Conservation (phyloP, 2,797 vertebrate genomes). For the Poeciliopsis turneri region DNA sequence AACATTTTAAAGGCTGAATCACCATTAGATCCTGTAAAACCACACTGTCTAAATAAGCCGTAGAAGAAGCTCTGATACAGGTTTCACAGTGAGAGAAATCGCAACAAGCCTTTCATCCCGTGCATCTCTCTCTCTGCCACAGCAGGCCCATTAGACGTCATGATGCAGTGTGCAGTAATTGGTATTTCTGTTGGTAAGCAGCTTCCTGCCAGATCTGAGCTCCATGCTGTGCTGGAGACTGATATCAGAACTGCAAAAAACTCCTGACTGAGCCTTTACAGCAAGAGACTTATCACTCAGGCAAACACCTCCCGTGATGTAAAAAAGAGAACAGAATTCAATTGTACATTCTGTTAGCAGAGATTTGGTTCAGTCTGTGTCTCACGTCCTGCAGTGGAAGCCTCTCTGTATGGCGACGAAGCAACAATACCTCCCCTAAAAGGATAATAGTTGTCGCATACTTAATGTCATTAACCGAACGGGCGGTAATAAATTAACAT, state of each 20-base stretch:
- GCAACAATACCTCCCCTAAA: conserved; percentile 14
- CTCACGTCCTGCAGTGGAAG: neutral
- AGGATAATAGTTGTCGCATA: conserved; percentile 21
- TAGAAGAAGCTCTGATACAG: conserved; percentile 31
- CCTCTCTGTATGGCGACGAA: conserved; percentile 12
- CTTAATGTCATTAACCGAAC: conserved; percentile 31
- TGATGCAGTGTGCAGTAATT: conserved; percentile 70
- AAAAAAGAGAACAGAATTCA: conserved; percentile 23
- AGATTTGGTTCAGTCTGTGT: conserved; percentile 19
- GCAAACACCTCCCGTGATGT: conserved; percentile 42
- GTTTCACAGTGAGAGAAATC: conserved; percentile 41
- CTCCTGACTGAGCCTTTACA: conserved; percentile 53
- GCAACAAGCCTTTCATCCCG: conserved; percentile 57
- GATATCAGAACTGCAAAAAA: conserved; percentile 50
- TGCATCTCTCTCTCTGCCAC: conserved; percentile 49
- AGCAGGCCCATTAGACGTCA: conserved; percentile 68
- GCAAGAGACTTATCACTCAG: conserved; percentile 37
- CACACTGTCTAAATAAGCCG: conserved; percentile 30
- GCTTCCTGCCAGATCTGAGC: conserved; percentile 58
- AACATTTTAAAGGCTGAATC: conserved; percentile 19
- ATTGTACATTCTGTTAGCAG: conserved; percentile 8
- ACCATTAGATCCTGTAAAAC: conserved; percentile 10
- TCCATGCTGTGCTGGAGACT: conserved; percentile 63
- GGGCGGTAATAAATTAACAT: conserved; percentile 50
- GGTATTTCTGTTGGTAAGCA: conserved; percentile 71